phyloP scores from a whole-genome alignment of 1,140 invertebrate genomes.

The Camponotus vicinus region DNA sequence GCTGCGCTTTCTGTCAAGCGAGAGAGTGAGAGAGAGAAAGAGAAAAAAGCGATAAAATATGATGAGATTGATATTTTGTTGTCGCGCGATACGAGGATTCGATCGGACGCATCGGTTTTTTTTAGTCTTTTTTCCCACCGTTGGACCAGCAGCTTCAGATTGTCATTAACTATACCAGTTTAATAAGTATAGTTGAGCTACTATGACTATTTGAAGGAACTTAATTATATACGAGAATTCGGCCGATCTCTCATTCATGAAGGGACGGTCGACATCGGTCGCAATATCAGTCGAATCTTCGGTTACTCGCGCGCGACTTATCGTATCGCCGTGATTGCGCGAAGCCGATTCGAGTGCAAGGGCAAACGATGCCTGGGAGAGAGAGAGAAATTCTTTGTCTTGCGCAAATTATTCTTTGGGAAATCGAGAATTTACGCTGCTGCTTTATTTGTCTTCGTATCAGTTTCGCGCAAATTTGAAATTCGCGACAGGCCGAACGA shows the following conservation, averaged over 20 bases:
- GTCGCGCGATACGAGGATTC: slow-evolving; percentile 20
- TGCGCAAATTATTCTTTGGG: neutral
- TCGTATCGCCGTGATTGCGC: neutral
- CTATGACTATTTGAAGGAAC: neutral
- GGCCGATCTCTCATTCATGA: neutral
- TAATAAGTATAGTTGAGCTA: neutral
- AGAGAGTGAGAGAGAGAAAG: too few relatives aligned
- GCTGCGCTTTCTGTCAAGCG: slow-evolving; percentile 23
- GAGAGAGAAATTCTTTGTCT: neutral
- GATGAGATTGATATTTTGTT: neutral
- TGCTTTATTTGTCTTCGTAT: neutral
- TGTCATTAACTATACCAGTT: neutral
- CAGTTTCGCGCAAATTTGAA: neutral
- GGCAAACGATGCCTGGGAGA: neutral
- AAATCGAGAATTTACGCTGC: neutral
- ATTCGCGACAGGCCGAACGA: neutral
- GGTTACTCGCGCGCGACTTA: slow-evolving; percentile 5
- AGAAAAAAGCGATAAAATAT: neutral
- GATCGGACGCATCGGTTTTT: neutral
- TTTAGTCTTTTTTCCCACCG: neutral
- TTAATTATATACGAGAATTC: neutral
- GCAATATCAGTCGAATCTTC: slow-evolving; percentile 9
- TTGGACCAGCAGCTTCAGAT: neutral
- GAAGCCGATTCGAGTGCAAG: neutral
- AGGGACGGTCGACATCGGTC: neutral